Base-by-base conservation (phyloP, 2,888 invertebrate species). In the Drosophila neonasuta region DNA sequence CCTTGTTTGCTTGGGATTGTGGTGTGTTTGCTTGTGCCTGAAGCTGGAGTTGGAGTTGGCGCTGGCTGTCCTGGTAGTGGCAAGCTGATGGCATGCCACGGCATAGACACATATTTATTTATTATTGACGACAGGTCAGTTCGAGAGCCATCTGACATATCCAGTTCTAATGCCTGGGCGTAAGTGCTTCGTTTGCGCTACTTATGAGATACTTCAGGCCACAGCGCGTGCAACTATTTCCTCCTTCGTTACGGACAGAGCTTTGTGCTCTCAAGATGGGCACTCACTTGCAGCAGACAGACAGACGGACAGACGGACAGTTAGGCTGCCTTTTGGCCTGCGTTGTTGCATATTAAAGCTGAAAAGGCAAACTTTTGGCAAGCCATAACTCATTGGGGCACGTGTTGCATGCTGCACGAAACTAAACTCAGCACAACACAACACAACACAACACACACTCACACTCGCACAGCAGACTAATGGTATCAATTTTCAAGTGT, bases 371-470 rank as follows among this genome's bases (percentile, higher is more conserved):
- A 54, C 17, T 72, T 77, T 74, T 69, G 70, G 59, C 61, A 59
- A 49, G 44, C 62, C 81, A 84, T 84, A 84, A 81, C 58, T 81
- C 84, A 80, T 75, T 70, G 71, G 57, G 78, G 78, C 85, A 82
- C 81, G 81, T 84, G 81, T 84, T 84, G 81, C 81, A 81, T 81
- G 81, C 82, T 66, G 80, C 85, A 84, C 85, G 81, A 85, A 77
- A 77, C 56, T 59, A 85, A 77, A 77, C 56, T 59, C 32, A 44
- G 54, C 61, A 51, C 32, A 32, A 32, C 34, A 1, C 24, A 24
- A 24, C 24, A 24, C 24, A 24, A 24, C 24, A 24, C 24, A 24
- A 34, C 34, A 34, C 34, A 3, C 20, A 20, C 10, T 10, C 10
- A 34, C 34, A 34, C 34, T 10, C 50, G 36, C 39, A 36, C 67